phyloP scores from a whole-genome alignment of 2,113 vertebrate species.

The Laticauda colubrina region DNA sequence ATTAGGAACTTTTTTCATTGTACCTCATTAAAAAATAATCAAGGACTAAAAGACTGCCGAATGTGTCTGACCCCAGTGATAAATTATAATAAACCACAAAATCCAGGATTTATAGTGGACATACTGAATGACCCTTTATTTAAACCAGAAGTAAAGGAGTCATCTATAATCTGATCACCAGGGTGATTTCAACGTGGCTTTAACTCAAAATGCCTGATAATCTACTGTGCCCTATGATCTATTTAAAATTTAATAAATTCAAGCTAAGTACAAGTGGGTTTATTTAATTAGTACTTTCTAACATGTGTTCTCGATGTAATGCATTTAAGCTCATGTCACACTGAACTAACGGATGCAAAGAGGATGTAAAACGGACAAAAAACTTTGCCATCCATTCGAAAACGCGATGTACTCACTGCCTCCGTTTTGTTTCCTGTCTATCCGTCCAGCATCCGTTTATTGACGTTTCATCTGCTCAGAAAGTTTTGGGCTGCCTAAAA shows the following conservation, averaged over 20 bases:
- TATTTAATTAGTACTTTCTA: background rate
- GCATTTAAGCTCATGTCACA: too few species aligned
- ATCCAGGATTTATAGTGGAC: slow-evolving; percentile 12
- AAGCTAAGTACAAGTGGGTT: background rate
- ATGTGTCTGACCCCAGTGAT: background rate
- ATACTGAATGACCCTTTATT: background rate
- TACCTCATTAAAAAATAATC: slow-evolving; percentile 7
- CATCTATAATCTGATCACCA: background rate
- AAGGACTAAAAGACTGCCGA: background rate
- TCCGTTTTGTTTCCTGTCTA: too few species aligned
- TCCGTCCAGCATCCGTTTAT: too few species aligned
- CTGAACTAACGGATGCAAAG: too few species aligned
- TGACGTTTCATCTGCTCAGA: too few species aligned
- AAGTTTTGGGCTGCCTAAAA: too few species aligned
- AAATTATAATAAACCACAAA: slow-evolving; percentile 13
- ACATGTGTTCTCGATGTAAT: background rate
- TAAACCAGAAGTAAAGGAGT: background rate
- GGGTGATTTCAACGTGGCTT: slow-evolving; percentile 4
- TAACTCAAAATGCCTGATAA: slow-evolving; percentile 12
- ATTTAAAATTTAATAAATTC: background rate
- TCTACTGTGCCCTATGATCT: background rate
- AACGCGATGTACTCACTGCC: too few species aligned
- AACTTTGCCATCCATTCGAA: too few species aligned
- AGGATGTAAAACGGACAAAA: too few species aligned
- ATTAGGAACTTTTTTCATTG: background rate